Evolutionary conservation across 1,140 invertebrate genomes (phyloP).

Genomic region (Orchesella cincta): DNA sequence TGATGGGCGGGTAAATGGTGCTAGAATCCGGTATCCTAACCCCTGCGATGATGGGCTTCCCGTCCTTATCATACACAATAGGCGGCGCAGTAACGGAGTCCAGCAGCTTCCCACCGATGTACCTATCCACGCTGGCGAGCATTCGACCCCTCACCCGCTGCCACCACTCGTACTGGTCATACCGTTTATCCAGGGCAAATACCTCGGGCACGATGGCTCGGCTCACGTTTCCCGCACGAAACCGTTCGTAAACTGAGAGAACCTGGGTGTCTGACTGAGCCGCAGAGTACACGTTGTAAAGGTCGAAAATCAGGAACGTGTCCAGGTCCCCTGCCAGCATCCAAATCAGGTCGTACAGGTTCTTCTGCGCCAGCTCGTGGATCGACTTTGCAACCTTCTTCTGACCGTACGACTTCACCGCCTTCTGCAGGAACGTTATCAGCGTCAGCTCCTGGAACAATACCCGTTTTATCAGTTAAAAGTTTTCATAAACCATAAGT

Average conservation of each 20-base stretch:
- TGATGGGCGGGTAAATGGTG: neutral
- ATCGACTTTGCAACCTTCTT: conserved; percentile 37
- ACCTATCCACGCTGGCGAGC: conserved; percentile 33
- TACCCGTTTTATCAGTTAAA: neutral
- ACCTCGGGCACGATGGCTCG: conserved; percentile 33
- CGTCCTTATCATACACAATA: conserved; percentile 6
- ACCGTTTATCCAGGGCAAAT: conserved; percentile 33
- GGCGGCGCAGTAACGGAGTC: neutral
- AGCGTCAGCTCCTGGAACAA: conserved; percentile 27
- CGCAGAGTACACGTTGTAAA: conserved; percentile 36
- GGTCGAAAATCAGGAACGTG: conserved; percentile 34
- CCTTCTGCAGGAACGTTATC: conserved; percentile 34
- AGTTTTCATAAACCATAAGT: neutral
- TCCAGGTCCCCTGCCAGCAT: conserved; percentile 40
- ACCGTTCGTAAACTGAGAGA: conserved; percentile 29
- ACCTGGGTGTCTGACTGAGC: conserved; percentile 29
- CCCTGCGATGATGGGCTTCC: conserved; percentile 15
- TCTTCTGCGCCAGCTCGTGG: conserved; percentile 36
- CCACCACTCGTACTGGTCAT: conserved; percentile 37
- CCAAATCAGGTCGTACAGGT: conserved; percentile 40
- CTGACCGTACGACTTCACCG: conserved; percentile 34
- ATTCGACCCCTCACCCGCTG: conserved; percentile 28
- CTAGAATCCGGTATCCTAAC: neutral
- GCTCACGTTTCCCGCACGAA: conserved; percentile 35
- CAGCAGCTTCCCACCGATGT: conserved; percentile 33